phyloP scores from a whole-genome alignment of 2,797 vertebrate species.

The Gymnodraco acuticeps region DNA sequence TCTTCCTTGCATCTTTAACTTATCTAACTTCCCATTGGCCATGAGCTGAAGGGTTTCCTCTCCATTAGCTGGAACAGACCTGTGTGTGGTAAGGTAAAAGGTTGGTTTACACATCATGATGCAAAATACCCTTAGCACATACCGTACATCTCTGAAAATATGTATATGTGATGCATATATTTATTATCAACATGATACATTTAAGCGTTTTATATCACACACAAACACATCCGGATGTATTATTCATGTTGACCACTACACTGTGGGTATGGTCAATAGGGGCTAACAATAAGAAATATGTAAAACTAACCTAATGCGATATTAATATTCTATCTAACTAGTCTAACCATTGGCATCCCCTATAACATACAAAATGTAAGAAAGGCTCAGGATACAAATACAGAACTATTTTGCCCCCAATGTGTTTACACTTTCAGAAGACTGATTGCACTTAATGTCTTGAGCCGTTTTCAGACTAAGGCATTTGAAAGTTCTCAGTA shows the following conservation, averaged over 20 bases:
- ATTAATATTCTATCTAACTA: neutral
- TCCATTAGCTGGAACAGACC: slow-evolving; percentile 77
- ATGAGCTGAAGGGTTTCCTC: slow-evolving; percentile 78
- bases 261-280: neutral
- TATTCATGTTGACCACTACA: neutral
- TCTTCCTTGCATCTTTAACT: slow-evolving; percentile 87
- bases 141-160: slow-evolving; percentile 6
- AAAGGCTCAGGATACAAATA: too few species aligned
- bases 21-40: slow-evolving; percentile 89
- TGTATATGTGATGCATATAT: neutral
- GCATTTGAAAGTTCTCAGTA: neutral
- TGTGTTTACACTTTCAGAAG: neutral
- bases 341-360: too few species aligned
- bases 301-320: neutral
- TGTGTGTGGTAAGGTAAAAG: slow-evolving; percentile 39
- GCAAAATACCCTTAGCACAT: slow-evolving; percentile 8
- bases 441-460: neutral
- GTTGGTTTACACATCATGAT: slow-evolving; percentile 19
- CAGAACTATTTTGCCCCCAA: too few species aligned
- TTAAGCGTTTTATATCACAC: neutral
- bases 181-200: neutral
- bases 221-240: neutral
- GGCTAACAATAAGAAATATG: neutral
- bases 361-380: too few species aligned
- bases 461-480: too few species aligned